These are phyloP conservation scores for Melanotaenia parkinsoni DNA, from an alignment of 2,797 vertebrate species.

Conservation along the genomic window DNA sequence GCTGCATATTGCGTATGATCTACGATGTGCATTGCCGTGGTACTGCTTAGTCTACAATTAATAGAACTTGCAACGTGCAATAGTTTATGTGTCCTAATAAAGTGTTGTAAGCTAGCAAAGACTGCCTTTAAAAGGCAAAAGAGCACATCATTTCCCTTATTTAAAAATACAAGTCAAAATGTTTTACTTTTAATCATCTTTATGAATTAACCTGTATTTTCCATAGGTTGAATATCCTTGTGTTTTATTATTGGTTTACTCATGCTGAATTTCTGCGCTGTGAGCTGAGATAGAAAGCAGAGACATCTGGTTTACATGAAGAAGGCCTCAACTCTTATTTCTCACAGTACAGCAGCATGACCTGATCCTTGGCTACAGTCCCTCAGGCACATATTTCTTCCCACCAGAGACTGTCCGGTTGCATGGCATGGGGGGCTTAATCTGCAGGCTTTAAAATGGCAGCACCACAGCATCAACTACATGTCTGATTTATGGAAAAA, in stretches of 20 bases:
- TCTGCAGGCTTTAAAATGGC: slow-evolving; percentile 42
- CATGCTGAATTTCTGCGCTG: slow-evolving; percentile 53
- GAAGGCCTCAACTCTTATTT: slow-evolving; percentile 72
- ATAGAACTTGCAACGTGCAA: background rate
- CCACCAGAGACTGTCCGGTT: slow-evolving; percentile 69
- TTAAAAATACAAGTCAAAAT: slow-evolving; percentile 21
- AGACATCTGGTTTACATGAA: slow-evolving; percentile 86
- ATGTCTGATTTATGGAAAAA: slow-evolving; percentile 16
- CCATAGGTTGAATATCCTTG: slow-evolving; percentile 45
- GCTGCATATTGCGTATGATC: background rate
- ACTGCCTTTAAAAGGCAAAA: background rate
- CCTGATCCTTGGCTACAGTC: slow-evolving; percentile 79
- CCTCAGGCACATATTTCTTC: slow-evolving; percentile 79
- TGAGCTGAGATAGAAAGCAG: slow-evolving; percentile 70
- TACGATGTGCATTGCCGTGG: background rate
- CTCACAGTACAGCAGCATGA: slow-evolving; percentile 79
- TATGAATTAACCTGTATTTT: slow-evolving; percentile 29
- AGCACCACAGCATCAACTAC: slow-evolving; percentile 34
- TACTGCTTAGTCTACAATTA: background rate
- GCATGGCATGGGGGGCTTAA: slow-evolving; percentile 60
- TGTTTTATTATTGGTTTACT: slow-evolving; percentile 31
- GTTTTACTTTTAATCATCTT: background rate
- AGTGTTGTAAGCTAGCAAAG: background rate
- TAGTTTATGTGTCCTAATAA: background rate
- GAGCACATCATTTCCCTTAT: slow-evolving; percentile 23